Conservation (phyloP, 1,140 invertebrate genomes). For the Plectrocnemia conspersa region DNA sequence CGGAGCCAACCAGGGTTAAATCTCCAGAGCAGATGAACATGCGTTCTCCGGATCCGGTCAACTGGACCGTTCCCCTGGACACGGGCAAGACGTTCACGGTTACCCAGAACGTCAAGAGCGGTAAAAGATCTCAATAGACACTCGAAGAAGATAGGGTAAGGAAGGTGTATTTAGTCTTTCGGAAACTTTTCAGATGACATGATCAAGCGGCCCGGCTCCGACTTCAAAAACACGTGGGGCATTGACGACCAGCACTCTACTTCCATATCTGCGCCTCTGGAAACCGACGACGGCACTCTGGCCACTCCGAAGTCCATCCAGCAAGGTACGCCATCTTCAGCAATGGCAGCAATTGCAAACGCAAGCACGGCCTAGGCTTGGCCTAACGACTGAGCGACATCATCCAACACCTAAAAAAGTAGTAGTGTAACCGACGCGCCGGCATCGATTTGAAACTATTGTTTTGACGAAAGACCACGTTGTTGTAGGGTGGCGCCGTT, state of each 20-base stretch:
- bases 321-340: constrained; percentile 20
- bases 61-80: constrained; percentile 90
- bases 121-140: constrained; percentile 50
- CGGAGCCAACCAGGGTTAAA: constrained; percentile 86
- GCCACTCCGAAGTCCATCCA: not conserved
- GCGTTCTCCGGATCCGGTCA: constrained; percentile 85
- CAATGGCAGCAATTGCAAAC: not conserved
- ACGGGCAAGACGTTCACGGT: constrained; percentile 89
- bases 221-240: constrained; percentile 64
- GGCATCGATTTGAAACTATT: too few relatives aligned
- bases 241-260: constrained; percentile 58
- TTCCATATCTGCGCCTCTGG: constrained; percentile 62
- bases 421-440: not conserved
- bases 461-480: too few relatives aligned
- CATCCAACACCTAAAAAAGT: constrained; percentile 6
- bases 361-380: constrained; percentile 17
- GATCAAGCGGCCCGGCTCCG: constrained; percentile 59
- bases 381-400: constrained; percentile 8
- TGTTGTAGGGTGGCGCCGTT: too few relatives aligned
- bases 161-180: not conserved
- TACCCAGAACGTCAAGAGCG: constrained; percentile 84
- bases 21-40: constrained; percentile 89
- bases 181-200: constrained; percentile 41
- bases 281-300: constrained; percentile 53
- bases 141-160: not conserved